Evolutionary conservation across 1,140 invertebrate species (phyloP), one percentile per base, ranked within the genome.

Genomic region (Aphidius gifuensis): DNA sequence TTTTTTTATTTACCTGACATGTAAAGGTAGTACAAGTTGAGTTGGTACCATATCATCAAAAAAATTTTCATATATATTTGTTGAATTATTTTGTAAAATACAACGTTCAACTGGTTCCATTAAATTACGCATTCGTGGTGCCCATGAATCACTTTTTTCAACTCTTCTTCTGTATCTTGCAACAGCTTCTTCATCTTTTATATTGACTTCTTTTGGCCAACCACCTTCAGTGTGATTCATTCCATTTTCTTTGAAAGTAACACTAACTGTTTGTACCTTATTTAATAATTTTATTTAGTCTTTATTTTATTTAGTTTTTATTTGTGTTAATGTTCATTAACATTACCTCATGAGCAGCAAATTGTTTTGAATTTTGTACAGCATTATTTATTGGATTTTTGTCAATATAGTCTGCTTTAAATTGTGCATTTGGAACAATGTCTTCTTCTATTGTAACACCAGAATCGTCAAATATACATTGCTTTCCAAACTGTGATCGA

Each of bases 181-280:
- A 4, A 87, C 90, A 69, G 93, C 90, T 78, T 98, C 96, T 7
- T 91, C 88, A 74, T 98, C 96, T 46, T 85, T 83, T 65, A 87
- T 86, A 76, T 96, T 95, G 50, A 98, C 86, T 73, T 97, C 95
- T 81, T 93, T 96, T 0, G 96, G 94, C 96, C 96, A 98, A 5
- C 95, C 96, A 42, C 96, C 96, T 82, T 98, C 96, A n/a, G 87
- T 86, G 72, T 98, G 96, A 71, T 90, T 91, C 70, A 97, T 90
- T 3, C 92, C 91, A 7, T 84, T 83, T 69, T 83, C 86, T 57
- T 88, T 89, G 72, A 87, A 91, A 69, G 90, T 86, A 54, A 88
- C 89, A 69, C 89, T 77, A 57, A 82, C 83, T 39, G 89, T 91
- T 74, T 91, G 91, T 8, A 84, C 76, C 73, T 82, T 56, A 64